Base-by-base conservation (phyloP, 2,797 vertebrate genomes). In the Lutjanus argentimaculatus region DNA sequence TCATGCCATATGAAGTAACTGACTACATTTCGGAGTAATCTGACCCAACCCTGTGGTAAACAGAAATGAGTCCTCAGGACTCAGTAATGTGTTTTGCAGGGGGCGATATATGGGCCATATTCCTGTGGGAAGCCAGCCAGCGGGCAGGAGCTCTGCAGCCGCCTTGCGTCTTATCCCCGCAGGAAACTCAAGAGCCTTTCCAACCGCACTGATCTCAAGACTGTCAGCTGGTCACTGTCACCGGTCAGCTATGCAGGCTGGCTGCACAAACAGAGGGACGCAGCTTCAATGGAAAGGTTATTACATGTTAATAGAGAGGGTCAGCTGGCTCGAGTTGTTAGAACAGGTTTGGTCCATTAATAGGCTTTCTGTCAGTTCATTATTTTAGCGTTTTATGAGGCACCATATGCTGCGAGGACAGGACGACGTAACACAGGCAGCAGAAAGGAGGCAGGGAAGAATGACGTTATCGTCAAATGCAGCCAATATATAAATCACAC, bases 171-270 rank as follows among this genome's bases (percentile, higher is more conserved):
- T 82, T 58, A 65, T 85, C 79, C 56, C 75, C 1, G 14, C 56
- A 77, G 83, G 67, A 80, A 73, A 73, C 70, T n/a, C 61, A 73
- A 65, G 56, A 87, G 66, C 46, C 53, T 75, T 30, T 83, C 64
- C 79, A 78, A 53, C 77, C 59, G 30, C 59, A 66, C 73, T 65
- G 78, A 86, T 79, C 67, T 84, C 63, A 74, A 61, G 51, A 73
- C 72, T 62, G 84, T 88, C 80, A 85, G 79, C 67, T 74, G 82
- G 71, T 81, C 58, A 17, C 16, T 72, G 30, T 77, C 64, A 79
- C 58, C n/a, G 14, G 52, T 86, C 72, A 81, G 74, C 65, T 66
- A 82, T 67, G 83, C 73, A 76, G 62, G 61, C 61, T 69, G 78
- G 62, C 75, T 57, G 63, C 64, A 56, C 53, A 65, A 77, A 75